These are phyloP conservation scores for Cardiocondyla obscurior DNA, from an alignment of 1,140 invertebrate genomes.

Conservation along the genomic window DNA sequence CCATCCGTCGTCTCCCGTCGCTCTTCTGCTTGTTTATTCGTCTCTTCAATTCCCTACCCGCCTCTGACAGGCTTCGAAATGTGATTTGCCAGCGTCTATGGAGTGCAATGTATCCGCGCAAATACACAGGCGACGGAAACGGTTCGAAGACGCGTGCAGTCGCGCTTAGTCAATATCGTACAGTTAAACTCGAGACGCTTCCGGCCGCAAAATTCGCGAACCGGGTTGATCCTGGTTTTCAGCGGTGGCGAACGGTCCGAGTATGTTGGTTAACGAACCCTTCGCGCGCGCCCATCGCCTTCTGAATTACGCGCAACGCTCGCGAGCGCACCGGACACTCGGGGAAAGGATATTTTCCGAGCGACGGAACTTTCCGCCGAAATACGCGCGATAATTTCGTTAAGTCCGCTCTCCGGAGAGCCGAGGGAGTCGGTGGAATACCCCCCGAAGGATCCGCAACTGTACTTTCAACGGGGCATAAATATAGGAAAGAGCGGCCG, in stretches of 20 bases:
- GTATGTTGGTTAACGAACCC: not conserved
- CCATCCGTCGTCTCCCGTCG: slow-evolving; percentile 21
- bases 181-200: not conserved
- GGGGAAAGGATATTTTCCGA: not conserved
- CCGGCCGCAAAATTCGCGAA: not conserved
- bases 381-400: slow-evolving; percentile 58
- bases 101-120: slow-evolving; percentile 40
- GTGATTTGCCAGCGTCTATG: slow-evolving; percentile 47
- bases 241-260: not conserved
- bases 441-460: slow-evolving; percentile 49
- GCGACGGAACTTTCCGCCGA: slow-evolving; percentile 37
- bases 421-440: not conserved
- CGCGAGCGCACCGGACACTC: not conserved
- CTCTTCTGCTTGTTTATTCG: slow-evolving; percentile 48
- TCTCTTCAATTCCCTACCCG: slow-evolving; percentile 33
- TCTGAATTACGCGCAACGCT: not conserved
- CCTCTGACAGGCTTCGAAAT: slow-evolving; percentile 38
- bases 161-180: not conserved
- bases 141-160: slow-evolving; percentile 6
- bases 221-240: not conserved
- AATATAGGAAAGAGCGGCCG: slow-evolving; percentile 56
- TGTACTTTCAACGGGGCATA: slow-evolving; percentile 25
- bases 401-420: not conserved
- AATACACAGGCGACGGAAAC: slow-evolving; percentile 17
- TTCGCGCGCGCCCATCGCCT: not conserved